phyloP scores from a whole-genome alignment of 2,113 vertebrate genomes.

The Meriones unguiculatus region DNA sequence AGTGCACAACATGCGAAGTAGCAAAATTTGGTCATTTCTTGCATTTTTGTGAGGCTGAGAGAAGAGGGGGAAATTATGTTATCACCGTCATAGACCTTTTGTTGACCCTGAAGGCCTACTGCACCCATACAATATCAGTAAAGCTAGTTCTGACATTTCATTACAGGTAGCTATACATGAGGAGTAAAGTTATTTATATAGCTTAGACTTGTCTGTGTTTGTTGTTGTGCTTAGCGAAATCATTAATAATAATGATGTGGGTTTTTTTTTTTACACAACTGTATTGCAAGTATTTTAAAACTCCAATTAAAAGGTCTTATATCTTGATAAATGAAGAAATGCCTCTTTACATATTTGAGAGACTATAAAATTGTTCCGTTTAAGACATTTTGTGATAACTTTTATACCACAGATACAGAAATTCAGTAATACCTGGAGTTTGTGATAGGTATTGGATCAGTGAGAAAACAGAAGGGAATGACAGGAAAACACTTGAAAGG shows the following conservation, averaged over 20 bases:
- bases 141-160: constrained; percentile 59
- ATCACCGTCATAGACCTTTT: not conserved
- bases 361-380: not conserved
- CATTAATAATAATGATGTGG: constrained; percentile 10
- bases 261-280: constrained; percentile 25
- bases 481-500: not conserved
- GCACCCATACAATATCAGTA: constrained; percentile 15
- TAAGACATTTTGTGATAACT: not conserved
- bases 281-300: constrained; percentile 17
- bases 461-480: not conserved
- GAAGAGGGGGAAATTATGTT: not conserved
- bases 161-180: constrained; percentile 5
- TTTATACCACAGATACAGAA: not conserved
- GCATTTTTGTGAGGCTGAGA: not conserved
- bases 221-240: not conserved
- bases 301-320: not conserved
- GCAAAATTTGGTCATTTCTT: constrained; percentile 22
- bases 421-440: constrained; percentile 8
- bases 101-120: constrained; percentile 40
- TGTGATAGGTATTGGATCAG: not conserved
- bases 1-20: not conserved
- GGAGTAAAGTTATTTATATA: constrained; percentile 36
- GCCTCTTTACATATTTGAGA: not conserved
- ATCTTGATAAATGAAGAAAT: constrained; percentile 44
- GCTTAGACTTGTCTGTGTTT: constrained; percentile 13